A percentile compares a stretch with the other conserved stretches of the same genome.
phyloP scores from a whole-genome alignment of 2,797 vertebrate species.

The Knipowitschia caucasica region DNA sequence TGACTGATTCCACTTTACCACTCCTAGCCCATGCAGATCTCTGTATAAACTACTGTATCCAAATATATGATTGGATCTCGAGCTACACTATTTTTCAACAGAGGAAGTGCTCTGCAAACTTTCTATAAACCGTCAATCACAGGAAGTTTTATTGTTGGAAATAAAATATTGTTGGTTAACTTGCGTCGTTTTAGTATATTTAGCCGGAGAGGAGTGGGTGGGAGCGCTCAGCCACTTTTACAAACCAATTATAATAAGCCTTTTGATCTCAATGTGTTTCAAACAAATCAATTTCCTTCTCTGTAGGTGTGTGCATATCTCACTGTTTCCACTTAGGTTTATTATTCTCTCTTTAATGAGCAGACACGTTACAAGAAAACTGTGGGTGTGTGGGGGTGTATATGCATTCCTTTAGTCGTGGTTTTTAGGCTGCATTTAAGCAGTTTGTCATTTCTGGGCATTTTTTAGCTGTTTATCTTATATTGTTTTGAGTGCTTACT shows the following conservation, averaged over 20 bases:
- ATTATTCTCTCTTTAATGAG: constrained; percentile 54
- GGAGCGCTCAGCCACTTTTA: constrained; percentile 57
- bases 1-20: constrained; percentile 35
- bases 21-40: too few relatives aligned
- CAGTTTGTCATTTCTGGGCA: too few relatives aligned
- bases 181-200: constrained; percentile 27
- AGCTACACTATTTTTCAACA: constrained; percentile 47
- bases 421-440: constrained; percentile 25
- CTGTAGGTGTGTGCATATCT: constrained; percentile 40
- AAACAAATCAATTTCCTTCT: constrained; percentile 64
- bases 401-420: constrained; percentile 4
- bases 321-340: constrained; percentile 29
- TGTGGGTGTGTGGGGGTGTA: constrained; percentile 4
- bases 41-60: too few relatives aligned
- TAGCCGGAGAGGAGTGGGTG: constrained; percentile 39
- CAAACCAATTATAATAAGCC: constrained; percentile 70
- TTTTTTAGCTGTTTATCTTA: too few relatives aligned
- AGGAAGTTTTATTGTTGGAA: constrained; percentile 24
- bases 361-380: constrained; percentile 30
- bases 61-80: too few relatives aligned
- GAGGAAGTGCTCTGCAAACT: constrained; percentile 17
- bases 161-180: constrained; percentile 25
- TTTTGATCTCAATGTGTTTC: constrained; percentile 67
- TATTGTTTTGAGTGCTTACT: too few relatives aligned
- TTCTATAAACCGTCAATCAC: constrained; percentile 16